Base-by-base conservation (phyloP, 2,113 vertebrate genomes). In the Chaetodon trifascialis region DNA sequence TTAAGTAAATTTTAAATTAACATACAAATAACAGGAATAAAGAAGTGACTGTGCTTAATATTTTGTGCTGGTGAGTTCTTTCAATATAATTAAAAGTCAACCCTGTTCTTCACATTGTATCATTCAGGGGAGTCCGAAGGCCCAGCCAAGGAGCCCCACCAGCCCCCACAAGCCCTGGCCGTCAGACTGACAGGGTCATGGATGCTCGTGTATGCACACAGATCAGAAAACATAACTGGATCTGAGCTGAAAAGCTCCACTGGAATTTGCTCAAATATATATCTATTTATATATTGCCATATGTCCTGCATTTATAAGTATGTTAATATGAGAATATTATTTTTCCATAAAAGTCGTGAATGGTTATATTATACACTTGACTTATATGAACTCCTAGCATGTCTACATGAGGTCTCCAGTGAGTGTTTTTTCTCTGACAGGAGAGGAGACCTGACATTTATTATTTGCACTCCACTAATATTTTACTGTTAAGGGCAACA, bases 101-200 rank as follows among this genome's bases (percentile, higher is more conserved):
- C 40, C 6, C 2, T 46, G 23, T 62, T 9, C 14, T 60, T 68
- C 7, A 56, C 69, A 51, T 78, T 73, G 7, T 85, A 1, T 63
- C 14, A 87, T 90, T 74, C 79, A 96, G 95, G 94, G 86, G 7
- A 93, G 94, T 76, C 84, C 94, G 7, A 94, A 92, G 73, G 40
- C 86, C 14, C 91, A 89, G 63, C 81, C 79, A 0, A 87, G 89
- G 55, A 94, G 91, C 82, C 93, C 91, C 17, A 86, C 86, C 47
- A 93, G 88, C 56, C 82, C 92, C 40, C 86, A 88, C 36, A 94
- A 90, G 77, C 65, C 90, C 16, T 94, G 92, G 93, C 82, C 93
- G 23, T 78, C 89, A 73, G 94, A 94, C 78, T 94, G 78, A 93
- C 51, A 21, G 2, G 11, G 34, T 30, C 46, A 42, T 5, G n/a